Base-by-base conservation (phyloP, 2,888 invertebrate genomes). In the Myopa testacea region DNA sequence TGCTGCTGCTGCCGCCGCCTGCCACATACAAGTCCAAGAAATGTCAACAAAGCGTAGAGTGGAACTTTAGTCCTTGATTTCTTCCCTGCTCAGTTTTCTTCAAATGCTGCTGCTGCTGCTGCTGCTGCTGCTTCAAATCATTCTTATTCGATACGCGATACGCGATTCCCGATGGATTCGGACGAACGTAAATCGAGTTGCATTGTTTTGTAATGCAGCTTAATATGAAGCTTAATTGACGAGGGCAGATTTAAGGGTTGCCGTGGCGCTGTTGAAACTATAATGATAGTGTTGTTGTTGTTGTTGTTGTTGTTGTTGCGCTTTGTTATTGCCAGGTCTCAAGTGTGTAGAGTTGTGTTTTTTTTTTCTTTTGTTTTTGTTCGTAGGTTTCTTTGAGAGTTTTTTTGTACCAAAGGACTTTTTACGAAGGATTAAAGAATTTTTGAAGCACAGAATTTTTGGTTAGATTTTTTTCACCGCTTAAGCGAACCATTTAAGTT, bases 141-240 rank as follows among this genome's bases (percentile, higher is more conserved):
- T 45, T 45, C 26, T 26, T 26, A 26, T 26, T 26, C 26, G 26
- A 26, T 26, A 26, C 26, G 63, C 26, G 26, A 26, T 26, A 26
- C 26, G 63, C 63, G 63, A 63, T 12, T 19, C 16, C 7, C 16
- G 8, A 26, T 12, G 63, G 4, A 63, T 34, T 63, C 63, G 34
- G 12, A 6, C n/a, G 12, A 26, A 5, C 34, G 19, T n/a, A 26
- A 34, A 12, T 52, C 34, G 50, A 70, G 45, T 69, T n/a, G 40
- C 68, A 40, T 67, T 67, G 67, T 67, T 67, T 67, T 67, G 63
- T 5, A 16, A 6, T 40, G 8, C 38, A 40, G n/a, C 40, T 67
- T n/a, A 40, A 67, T n/a, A 14, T 7, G 38, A 40, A 40, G 58
- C 65, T 65, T 62, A 62, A 73, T 73, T 62, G 73, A 73, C 50